These are phyloP conservation scores for Mycetomoellerius zeteki DNA, from an alignment of 1,140 invertebrate genomes.

Conservation along the genomic window DNA sequence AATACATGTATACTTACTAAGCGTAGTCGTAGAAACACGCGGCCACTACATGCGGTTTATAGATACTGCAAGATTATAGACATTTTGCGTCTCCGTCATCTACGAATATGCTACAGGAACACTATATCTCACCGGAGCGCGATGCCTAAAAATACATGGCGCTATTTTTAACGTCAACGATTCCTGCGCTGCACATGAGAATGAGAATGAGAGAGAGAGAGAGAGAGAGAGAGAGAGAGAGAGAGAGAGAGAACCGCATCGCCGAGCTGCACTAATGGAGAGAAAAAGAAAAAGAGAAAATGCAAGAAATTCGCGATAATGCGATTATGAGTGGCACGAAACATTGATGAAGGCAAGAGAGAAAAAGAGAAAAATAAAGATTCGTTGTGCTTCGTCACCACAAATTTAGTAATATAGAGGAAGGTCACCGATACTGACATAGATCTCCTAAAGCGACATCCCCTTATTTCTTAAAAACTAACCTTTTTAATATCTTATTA, in stretches of 20 bases:
- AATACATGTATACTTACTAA: neutral
- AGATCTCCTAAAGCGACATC: too few relatives aligned
- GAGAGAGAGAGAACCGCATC: neutral
- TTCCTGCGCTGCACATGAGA: conserved; percentile 50
- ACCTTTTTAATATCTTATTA: too few relatives aligned
- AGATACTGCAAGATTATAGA: conserved; percentile 58
- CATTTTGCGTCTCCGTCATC: conserved; percentile 55
- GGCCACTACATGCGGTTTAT: neutral
- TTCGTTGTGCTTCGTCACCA: too few relatives aligned
- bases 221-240: neutral
- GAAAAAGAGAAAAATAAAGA: conserved; percentile 43
- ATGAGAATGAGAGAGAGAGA: conserved; percentile 22
- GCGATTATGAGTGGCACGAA: conserved; percentile 30
- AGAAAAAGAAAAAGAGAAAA: neutral
- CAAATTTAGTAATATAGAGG: conserved; percentile 38
- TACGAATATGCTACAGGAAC: conserved; percentile 40
- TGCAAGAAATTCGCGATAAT: conserved; percentile 45
- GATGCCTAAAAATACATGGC: conserved; percentile 75
- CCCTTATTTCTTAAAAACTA: too few relatives aligned
- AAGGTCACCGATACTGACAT: too few relatives aligned
- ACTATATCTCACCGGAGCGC: conserved; percentile 60
- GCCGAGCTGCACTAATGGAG: neutral
- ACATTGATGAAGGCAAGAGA: conserved; percentile 16
- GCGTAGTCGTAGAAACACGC: conserved; percentile 21
- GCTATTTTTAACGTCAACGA: conserved; percentile 75